A percentile compares a stretch with the other conserved stretches of the same genome.
Conservation (phyloP, 2,113 vertebrate species). For the Phrynosoma blainvillii region DNA sequence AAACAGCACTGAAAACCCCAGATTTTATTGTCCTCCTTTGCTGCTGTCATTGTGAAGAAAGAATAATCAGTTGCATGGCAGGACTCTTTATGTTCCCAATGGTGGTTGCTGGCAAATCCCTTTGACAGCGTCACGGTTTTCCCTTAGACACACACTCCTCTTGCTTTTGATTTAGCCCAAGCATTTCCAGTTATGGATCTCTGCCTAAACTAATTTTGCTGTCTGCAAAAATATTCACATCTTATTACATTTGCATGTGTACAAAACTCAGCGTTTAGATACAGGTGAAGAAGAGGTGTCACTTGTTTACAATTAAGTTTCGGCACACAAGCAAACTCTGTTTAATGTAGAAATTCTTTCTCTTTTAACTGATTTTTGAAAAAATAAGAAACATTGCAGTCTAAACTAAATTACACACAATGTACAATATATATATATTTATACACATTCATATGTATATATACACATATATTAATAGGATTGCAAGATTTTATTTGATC, state of each 20-base stretch:
- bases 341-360: slow-evolving; percentile 68
- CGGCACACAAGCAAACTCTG: slow-evolving; percentile 44
- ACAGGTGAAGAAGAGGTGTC: slow-evolving; percentile 46
- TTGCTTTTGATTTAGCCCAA: not conserved
- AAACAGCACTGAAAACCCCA: not conserved
- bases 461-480: slow-evolving; percentile 63
- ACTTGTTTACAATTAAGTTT: slow-evolving; percentile 31
- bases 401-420: slow-evolving; percentile 83
- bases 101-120: not conserved
- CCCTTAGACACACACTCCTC: not conserved
- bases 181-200: not conserved
- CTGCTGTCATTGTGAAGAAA: not conserved
- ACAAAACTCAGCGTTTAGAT: slow-evolving; percentile 47
- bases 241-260: slow-evolving; percentile 40
- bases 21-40: not conserved
- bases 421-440: slow-evolving; percentile 80
- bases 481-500: slow-evolving; percentile 75
- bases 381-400: slow-evolving; percentile 78
- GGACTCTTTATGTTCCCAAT: not conserved
- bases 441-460: slow-evolving; percentile 68
- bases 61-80: no score
- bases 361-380: slow-evolving; percentile 71
- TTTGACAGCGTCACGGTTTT: not conserved
- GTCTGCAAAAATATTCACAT: slow-evolving; percentile 26
- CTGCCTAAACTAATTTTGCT: slow-evolving; percentile 5